Evolutionary conservation across 2,888 invertebrate species (phyloP).

Genomic region (Napeogenes sylphis): DNA sequence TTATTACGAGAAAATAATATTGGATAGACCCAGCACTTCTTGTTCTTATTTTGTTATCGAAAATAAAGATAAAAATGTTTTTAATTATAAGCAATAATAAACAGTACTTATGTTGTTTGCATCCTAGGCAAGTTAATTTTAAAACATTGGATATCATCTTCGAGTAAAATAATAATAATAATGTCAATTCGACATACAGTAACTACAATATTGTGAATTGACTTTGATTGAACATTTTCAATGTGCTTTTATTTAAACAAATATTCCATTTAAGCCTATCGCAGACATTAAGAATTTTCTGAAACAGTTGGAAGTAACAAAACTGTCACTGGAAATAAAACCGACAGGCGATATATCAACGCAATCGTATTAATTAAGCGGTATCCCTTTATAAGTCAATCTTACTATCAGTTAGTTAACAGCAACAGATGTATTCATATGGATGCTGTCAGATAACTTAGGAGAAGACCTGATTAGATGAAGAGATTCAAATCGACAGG

Average conservation of each 20-base stretch:
- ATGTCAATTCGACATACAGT: too few species aligned
- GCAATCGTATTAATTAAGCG: constrained; percentile 4
- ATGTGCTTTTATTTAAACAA: too few species aligned
- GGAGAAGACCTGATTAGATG: constrained; percentile 1
- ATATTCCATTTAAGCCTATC: too few species aligned
- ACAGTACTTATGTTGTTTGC: too few species aligned
- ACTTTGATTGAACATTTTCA: too few species aligned
- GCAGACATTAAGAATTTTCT: not conserved
- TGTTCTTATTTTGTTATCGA: not conserved
- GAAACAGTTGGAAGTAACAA: not conserved
- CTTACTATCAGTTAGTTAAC: constrained; percentile 4
- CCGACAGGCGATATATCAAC: not conserved
- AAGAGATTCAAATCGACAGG: not conserved
- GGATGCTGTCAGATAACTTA: constrained; percentile 4
- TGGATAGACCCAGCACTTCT: not conserved
- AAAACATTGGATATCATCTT: too few species aligned
- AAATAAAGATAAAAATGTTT: not conserved
- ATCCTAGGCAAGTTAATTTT: too few species aligned
- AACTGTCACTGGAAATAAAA: not conserved
- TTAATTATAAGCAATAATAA: too few species aligned
- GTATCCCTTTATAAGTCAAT: constrained; percentile 7
- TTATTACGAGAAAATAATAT: constrained; percentile 25
- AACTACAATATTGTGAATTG: too few species aligned
- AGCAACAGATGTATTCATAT: constrained; percentile 7
- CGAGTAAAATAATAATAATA: too few species aligned